Percentiles rank a stretch among this genome's conserved stretches.
Conservation (phyloP, 2,797 vertebrate genomes). For the Pangasius macronema region DNA sequence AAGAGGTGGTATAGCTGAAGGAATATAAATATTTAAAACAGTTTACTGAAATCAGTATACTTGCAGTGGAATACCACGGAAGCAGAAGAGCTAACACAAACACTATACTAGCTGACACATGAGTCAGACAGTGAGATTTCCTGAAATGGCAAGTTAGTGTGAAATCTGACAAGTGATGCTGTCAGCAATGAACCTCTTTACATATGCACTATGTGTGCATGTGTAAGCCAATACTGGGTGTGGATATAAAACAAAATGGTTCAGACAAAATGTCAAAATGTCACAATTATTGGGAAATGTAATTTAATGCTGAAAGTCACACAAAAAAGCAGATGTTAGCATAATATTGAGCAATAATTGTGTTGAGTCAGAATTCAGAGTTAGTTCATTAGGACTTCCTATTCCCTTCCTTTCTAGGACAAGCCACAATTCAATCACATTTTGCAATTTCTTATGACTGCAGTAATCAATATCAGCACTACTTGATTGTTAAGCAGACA, state of each 20-base stretch:
- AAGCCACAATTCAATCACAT: not conserved
- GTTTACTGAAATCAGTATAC: not conserved
- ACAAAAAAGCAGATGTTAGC: not conserved
- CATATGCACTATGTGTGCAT: not conserved
- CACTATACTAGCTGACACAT: not conserved
- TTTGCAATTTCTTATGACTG: not conserved
- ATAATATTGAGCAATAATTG: not conserved
- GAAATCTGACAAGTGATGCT: not conserved
- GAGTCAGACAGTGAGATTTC: not conserved
- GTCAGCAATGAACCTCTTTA: not conserved
- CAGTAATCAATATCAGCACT: not conserved
- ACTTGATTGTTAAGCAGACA: no score
- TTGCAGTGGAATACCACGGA: not conserved
- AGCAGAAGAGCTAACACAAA: not conserved
- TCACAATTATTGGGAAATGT: not conserved
- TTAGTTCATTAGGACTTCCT: not conserved
- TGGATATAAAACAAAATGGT: not conserved
- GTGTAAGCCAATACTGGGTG: not conserved
- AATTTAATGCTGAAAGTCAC: not conserved
- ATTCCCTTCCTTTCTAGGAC: not conserved
- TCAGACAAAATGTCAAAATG: not conserved
- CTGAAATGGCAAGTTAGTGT: not conserved
- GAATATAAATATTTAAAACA: slow-evolving; percentile 5
- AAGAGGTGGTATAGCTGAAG: slow-evolving; percentile 70
- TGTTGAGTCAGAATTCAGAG: not conserved